phyloP scores from a whole-genome alignment of 92 coral and sea anemone species.

The Ricordea florida region DNA sequence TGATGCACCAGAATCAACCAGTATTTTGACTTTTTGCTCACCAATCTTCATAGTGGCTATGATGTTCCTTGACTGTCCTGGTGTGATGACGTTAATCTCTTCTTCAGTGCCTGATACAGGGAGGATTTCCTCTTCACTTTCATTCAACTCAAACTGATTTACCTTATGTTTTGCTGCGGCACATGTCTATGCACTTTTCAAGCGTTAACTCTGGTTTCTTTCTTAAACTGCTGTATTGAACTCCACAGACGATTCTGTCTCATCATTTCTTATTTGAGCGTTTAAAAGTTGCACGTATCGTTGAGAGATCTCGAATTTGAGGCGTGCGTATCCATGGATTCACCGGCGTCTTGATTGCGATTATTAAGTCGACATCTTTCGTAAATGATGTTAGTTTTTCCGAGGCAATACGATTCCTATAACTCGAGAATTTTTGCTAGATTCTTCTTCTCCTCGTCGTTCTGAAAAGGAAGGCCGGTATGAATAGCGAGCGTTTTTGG shows the following conservation, averaged over 20 bases:
- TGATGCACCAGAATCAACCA: conserved; percentile 34
- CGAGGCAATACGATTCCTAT: conserved; percentile 51
- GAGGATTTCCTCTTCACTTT: conserved; percentile 14
- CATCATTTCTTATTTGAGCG: conserved; percentile 43
- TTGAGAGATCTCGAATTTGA: conserved; percentile 42
- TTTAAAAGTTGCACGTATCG: conserved; percentile 30
- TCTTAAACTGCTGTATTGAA: conserved; percentile 28
- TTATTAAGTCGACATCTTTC: conserved; percentile 54
- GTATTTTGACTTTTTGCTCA: not conserved
- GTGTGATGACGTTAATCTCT: not conserved
- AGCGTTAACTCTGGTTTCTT: conserved; percentile 39
- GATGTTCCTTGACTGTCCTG: not conserved
- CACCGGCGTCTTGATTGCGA: conserved; percentile 35
- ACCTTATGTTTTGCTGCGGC: conserved; percentile 15
- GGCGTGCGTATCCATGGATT: too few relatives aligned
- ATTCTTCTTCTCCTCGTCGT: conserved; percentile 50
- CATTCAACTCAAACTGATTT: not conserved
- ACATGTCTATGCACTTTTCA: conserved; percentile 38
- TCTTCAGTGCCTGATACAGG: not conserved
- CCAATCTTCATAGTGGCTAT: conserved; percentile 25
- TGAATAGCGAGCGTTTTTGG: conserved; percentile 30
- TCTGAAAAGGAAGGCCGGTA: conserved; percentile 48
- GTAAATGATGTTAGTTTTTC: conserved; percentile 52
- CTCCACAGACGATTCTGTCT: conserved; percentile 41
- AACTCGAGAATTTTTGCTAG: conserved; percentile 38